Conservation (phyloP, 2,113 vertebrate species). For the Onychostruthus taczanowskii region DNA sequence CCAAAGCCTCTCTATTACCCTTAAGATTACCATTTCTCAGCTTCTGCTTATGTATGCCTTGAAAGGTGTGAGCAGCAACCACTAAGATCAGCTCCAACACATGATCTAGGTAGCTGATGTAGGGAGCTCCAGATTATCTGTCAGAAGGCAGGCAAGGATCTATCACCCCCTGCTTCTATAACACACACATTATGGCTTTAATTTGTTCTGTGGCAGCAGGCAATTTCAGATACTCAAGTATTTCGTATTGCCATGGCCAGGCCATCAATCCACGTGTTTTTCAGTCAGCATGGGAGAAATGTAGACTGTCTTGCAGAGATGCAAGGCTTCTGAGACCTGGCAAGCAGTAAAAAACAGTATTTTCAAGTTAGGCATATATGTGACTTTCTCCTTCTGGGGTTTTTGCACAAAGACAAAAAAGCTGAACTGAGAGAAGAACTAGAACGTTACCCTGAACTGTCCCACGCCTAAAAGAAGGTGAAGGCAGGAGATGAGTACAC, state of each 20-base stretch:
- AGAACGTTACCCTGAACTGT: not conserved
- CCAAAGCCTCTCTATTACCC: not conserved
- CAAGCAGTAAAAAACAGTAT: not conserved
- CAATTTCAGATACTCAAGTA: conserved; percentile 18
- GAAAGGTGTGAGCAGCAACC: not conserved
- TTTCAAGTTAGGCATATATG: not conserved
- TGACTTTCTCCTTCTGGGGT: not conserved
- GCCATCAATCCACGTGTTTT: not conserved
- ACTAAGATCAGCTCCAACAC: not conserved
- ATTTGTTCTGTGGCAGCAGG: conserved; percentile 26
- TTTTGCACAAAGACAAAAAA: not conserved
- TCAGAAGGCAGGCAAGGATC: not conserved
- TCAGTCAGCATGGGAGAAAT: not conserved
- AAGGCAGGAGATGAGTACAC: not conserved
- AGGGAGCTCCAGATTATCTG: not conserved
- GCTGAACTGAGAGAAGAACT: not conserved
- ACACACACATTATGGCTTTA: not conserved
- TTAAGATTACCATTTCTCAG: not conserved
- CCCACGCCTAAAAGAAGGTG: not conserved
- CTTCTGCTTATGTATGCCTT: not conserved
- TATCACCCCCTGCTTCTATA: not conserved
- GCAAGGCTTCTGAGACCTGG: not conserved
- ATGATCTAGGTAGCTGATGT: not conserved
- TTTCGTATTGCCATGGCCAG: not conserved
- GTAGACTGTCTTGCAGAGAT: not conserved